Evolutionary conservation across 2,797 vertebrate genomes (phyloP).

Genomic region (Pteropus rufus): DNA sequence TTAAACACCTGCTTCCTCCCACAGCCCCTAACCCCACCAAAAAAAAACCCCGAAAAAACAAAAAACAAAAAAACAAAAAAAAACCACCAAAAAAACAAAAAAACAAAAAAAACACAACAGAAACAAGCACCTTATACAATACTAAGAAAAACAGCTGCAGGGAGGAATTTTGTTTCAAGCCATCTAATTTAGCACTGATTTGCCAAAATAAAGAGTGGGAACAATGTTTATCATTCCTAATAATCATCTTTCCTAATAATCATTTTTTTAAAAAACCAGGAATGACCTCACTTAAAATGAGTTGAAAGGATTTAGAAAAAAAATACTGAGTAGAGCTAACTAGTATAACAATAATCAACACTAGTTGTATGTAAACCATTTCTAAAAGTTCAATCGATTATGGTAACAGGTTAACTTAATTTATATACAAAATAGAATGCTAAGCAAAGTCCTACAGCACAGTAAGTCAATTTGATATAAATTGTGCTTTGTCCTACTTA

Average conservation of each 20-base stretch:
- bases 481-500: background rate
- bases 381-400: background rate
- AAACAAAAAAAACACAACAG: too few species aligned
- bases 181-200: background rate
- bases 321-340: background rate
- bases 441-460: background rate
- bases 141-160: constrained; percentile 1
- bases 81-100: too few species aligned
- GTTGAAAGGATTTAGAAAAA: constrained; percentile 37
- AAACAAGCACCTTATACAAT: too few species aligned
- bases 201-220: background rate
- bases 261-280: background rate
- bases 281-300: background rate
- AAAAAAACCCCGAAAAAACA: background rate
- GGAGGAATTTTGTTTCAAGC: background rate
- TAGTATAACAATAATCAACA: background rate
- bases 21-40: rapidly evolving
- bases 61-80: too few species aligned
- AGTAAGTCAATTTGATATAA: background rate
- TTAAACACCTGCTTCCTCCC: background rate
- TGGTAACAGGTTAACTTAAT: background rate
- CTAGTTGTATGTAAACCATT: background rate
- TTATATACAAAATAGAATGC: background rate
- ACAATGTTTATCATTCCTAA: background rate
- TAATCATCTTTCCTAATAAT: background rate